phyloP scores from a whole-genome alignment of 2,113 vertebrate genomes.

The Corythornis cristatus region DNA sequence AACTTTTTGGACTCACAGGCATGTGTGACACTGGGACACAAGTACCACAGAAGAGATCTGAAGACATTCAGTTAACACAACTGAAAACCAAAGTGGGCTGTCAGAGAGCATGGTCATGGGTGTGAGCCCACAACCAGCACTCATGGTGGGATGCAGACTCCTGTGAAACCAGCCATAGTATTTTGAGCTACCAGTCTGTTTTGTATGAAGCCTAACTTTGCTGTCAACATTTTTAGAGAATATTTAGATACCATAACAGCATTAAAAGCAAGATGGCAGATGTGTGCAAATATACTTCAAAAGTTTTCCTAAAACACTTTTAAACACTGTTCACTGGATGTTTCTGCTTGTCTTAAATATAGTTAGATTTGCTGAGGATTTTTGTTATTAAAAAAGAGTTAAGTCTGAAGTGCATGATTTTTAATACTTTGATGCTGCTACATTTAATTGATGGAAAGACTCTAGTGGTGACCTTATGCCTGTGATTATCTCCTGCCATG shows the following conservation, averaged over 20 bases:
- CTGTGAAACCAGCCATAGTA: neutral
- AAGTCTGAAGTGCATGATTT: neutral
- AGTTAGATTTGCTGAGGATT: neutral
- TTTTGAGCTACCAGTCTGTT: neutral
- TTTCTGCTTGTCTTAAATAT: neutral
- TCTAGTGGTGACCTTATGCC: neutral
- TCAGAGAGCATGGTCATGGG: neutral
- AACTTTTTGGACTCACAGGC: neutral
- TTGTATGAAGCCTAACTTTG: neutral
- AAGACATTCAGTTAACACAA: too few relatives aligned
- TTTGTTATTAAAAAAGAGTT: neutral
- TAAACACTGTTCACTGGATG: neutral
- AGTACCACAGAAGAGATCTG: neutral
- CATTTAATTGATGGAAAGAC: neutral
- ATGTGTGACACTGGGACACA: rapidly evolving
- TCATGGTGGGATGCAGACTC: neutral
- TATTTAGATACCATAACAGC: neutral
- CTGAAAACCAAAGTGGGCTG: neutral
- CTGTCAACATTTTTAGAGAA: neutral
- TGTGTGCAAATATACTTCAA: neutral
- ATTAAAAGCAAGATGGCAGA: neutral
- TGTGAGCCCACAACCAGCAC: rapidly evolving
- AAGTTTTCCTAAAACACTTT: neutral
- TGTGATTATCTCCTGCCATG: neutral
- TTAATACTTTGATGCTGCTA: neutral